Percentiles rank a stretch among this genome's conserved stretches.
Conservation (phyloP, 2,888 invertebrate genomes). For the Meteorus colon region DNA sequence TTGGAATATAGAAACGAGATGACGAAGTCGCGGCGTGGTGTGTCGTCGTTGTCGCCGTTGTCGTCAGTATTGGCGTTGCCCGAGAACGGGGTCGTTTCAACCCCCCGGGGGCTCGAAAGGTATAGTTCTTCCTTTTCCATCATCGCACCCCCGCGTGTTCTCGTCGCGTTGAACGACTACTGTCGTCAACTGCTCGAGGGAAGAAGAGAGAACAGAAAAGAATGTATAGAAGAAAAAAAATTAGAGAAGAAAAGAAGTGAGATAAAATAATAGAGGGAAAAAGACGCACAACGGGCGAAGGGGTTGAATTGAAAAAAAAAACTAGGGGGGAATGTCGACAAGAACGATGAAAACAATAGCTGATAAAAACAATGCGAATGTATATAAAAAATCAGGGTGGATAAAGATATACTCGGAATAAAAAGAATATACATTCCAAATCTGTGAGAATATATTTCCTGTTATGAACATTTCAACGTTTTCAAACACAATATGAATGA, state of each 20-base stretch:
- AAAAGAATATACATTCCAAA: neutral
- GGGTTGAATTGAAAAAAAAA: constrained; percentile 28
- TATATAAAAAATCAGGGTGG: neutral
- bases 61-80: neutral
- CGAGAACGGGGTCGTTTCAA: constrained; percentile 57
- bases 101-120: constrained; percentile 53
- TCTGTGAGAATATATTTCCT: no score
- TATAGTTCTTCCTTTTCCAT: constrained; percentile 35
- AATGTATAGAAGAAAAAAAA: constrained; percentile 45
- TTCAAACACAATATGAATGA: no score
- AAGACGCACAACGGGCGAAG: neutral
- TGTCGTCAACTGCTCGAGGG: constrained; percentile 42
- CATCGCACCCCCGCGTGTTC: constrained; percentile 45
- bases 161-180: constrained; percentile 42
- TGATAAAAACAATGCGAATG: constrained; percentile 36
- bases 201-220: constrained; percentile 47
- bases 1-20: constrained; percentile 46
- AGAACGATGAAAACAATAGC: constrained; percentile 29
- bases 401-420: neutral
- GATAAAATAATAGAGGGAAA: neutral
- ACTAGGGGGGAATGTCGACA: constrained; percentile 13
- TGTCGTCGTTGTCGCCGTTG: constrained; percentile 48
- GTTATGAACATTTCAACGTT: no score
- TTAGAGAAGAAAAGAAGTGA: constrained; percentile 32
- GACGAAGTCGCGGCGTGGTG: constrained; percentile 38